phyloP scores from a whole-genome alignment of 2,888 invertebrate genomes.

The Dasypogon diadema region DNA sequence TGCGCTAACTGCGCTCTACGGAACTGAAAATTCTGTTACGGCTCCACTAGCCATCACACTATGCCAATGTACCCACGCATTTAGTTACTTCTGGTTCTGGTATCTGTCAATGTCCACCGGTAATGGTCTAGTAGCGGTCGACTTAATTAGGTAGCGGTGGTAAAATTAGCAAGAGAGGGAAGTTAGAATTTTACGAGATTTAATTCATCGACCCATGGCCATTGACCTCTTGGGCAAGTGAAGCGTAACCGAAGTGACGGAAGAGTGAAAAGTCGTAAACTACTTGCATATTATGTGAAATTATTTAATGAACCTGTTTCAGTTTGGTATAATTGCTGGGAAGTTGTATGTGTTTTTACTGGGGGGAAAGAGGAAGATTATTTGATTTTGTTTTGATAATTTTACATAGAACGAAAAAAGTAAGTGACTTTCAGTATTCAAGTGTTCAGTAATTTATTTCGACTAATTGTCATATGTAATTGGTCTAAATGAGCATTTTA shows the following conservation, averaged over 20 bases:
- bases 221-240: conserved; percentile 46
- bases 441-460: too few species aligned
- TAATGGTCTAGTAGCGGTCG: conserved; percentile 54
- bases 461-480: too few species aligned
- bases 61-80: conserved; percentile 32
- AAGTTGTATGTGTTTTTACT: too few species aligned
- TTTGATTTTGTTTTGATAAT: too few species aligned
- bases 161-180: conserved; percentile 46
- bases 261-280: conserved; percentile 33
- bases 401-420: too few species aligned
- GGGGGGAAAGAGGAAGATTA: too few species aligned
- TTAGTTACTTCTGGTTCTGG: not conserved
- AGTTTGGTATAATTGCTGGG: too few species aligned
- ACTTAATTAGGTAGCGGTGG: conserved; percentile 53
- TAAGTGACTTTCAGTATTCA: too few species aligned
- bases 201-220: conserved; percentile 43
- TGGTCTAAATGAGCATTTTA: too few species aligned
- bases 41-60: not conserved
- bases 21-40: conserved; percentile 50
- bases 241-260: conserved; percentile 43
- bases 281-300: not conserved
- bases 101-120: conserved; percentile 33
- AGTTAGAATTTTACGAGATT: conserved; percentile 27
- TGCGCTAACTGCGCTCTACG: conserved; percentile 67
- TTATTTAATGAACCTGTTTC: not conserved